phyloP scores from a whole-genome alignment of 2,888 invertebrate species.

The Ceramica pisi region DNA sequence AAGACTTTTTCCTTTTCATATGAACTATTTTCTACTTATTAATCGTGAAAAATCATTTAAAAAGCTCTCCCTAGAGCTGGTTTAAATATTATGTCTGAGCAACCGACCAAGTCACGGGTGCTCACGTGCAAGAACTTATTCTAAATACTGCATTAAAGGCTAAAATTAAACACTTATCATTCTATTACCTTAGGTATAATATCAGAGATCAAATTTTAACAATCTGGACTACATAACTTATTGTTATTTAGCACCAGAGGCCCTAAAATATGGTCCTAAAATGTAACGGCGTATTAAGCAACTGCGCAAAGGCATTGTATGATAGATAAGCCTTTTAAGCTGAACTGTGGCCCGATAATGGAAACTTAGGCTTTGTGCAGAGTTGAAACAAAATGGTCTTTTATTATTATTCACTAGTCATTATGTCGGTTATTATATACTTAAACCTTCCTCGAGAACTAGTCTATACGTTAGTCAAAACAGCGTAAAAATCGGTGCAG shows the following conservation, averaged over 20 bases:
- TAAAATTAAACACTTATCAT: conserved; percentile 19
- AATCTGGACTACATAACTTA: conserved; percentile 19
- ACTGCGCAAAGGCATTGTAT: conserved; percentile 45
- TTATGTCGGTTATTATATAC: too few relatives aligned
- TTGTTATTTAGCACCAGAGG: conserved; percentile 46
- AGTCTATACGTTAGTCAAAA: too few relatives aligned
- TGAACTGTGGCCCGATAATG: conserved; percentile 43
- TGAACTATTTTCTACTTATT: too few relatives aligned
- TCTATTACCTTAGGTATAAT: conserved; percentile 39
- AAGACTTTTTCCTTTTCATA: too few relatives aligned
- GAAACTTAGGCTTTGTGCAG: conserved; percentile 6
- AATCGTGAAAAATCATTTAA: not conserved
- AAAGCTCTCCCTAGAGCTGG: not conserved
- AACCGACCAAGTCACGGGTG: not conserved
- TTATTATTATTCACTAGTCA: too few relatives aligned
- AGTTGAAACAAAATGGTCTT: not conserved
- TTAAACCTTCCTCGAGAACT: too few relatives aligned
- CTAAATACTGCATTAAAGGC: not conserved
- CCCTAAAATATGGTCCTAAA: conserved; percentile 45
- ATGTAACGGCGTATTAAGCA: conserved; percentile 39
- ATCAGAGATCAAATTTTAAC: conserved; percentile 49
- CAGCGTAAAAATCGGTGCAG: too few relatives aligned
- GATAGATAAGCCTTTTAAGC: conserved; percentile 51
- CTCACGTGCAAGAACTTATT: not conserved
- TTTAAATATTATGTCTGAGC: not conserved